These are phyloP conservation scores for Bothrops jararaca DNA, from an alignment of 2,113 vertebrate genomes.

Conservation along the genomic window DNA sequence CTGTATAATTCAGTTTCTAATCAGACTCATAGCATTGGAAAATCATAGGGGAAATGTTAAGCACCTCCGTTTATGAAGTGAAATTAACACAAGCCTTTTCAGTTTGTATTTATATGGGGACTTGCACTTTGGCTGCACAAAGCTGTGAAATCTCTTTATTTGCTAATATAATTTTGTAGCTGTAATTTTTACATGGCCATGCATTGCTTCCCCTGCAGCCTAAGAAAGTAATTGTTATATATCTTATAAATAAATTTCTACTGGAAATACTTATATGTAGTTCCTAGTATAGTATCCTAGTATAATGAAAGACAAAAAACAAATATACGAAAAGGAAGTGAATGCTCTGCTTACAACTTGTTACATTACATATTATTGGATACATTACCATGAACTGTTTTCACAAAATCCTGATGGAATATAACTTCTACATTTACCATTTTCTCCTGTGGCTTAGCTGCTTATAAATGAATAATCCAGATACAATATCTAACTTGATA, in stretches of 20 bases:
- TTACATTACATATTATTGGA: conserved; percentile 64
- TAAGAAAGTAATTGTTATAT: conserved; percentile 57
- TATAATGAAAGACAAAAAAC: conserved; percentile 55
- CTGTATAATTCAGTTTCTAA: conserved; percentile 53
- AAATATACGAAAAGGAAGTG: conserved; percentile 47
- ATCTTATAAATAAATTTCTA: conserved; percentile 61
- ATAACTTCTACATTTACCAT: conserved; percentile 60
- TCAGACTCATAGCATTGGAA: conserved; percentile 46
- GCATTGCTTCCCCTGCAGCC: conserved; percentile 52
- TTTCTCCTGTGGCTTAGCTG: conserved; percentile 61
- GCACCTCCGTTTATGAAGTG: conserved; percentile 26
- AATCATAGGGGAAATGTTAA: conserved; percentile 45
- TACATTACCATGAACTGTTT: conserved; percentile 52
- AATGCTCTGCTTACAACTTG: conserved; percentile 55
- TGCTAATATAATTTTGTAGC: conserved; percentile 59
- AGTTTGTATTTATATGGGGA: conserved; percentile 50
- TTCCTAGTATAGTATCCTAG: conserved; percentile 37
- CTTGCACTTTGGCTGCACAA: conserved; percentile 36
- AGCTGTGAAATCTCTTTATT: conserved; percentile 46
- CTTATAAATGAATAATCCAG: conserved; percentile 65
- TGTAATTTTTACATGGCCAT: conserved; percentile 54
- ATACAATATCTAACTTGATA: conserved; percentile 41
- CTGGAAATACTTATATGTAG: conserved; percentile 54
- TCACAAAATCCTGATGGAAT: conserved; percentile 62
- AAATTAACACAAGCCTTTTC: conserved; percentile 43